phyloP scores from a whole-genome alignment of 2,797 vertebrate species.

The Peromyscus eremicus region DNA sequence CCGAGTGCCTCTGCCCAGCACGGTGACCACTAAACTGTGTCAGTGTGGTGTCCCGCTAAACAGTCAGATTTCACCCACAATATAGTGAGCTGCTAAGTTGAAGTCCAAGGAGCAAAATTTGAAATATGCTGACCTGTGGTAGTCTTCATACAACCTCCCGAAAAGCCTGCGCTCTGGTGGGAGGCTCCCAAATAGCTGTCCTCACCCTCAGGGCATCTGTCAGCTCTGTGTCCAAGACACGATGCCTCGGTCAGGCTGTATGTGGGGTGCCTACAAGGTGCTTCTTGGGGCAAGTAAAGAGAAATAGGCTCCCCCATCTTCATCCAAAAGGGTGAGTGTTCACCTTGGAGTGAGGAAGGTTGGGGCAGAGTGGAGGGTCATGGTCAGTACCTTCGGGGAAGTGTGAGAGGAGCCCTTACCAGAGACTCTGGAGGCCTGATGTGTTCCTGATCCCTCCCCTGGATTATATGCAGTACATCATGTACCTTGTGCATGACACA shows the following conservation, averaged over 20 bases:
- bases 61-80: fast-evolving
- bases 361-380: neutral
- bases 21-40: neutral
- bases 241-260: neutral
- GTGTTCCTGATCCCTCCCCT: neutral
- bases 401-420: neutral
- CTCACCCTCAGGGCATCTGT: neutral
- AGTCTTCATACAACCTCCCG: neutral
- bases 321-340: neutral
- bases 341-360: neutral
- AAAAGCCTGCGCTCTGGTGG: neutral
- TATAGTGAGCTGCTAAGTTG: neutral
- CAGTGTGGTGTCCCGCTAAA: neutral
- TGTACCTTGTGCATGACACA: neutral
- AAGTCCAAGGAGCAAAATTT: neutral
- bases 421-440: neutral
- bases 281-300: neutral
- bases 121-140: neutral
- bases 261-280: fast-evolving
- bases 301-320: neutral
- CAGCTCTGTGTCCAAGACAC: fast-evolving
- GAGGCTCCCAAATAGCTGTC: neutral
- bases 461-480: neutral
- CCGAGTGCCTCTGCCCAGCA: neutral
- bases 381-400: neutral